Evolutionary conservation across 2,113 vertebrate species (phyloP).

Genomic region (Sisor rabdophorus): DNA sequence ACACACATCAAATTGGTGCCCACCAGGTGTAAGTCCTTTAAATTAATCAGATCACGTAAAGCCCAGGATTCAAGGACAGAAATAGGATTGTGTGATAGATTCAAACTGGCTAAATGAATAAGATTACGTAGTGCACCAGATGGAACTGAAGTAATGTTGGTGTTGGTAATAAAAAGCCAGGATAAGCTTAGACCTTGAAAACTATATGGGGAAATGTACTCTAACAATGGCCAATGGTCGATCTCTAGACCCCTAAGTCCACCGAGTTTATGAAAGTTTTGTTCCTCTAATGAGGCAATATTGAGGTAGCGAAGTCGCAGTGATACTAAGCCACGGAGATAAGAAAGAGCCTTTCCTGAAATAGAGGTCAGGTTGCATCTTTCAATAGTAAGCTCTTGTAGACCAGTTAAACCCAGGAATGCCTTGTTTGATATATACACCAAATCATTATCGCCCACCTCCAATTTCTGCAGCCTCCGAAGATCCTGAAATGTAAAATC

Average conservation of each 20-base stretch:
- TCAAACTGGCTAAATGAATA: constrained; percentile 84
- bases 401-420: constrained; percentile 82
- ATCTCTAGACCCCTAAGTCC: constrained; percentile 86
- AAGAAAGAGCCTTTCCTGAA: constrained; percentile 85
- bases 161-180: constrained; percentile 90
- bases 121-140: constrained; percentile 83
- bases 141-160: constrained; percentile 90
- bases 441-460: constrained; percentile 93
- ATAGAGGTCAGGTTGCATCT: constrained; percentile 92
- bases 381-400: constrained; percentile 88
- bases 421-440: constrained; percentile 94
- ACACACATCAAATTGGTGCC: constrained; percentile 77
- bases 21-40: constrained; percentile 92
- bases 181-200: constrained; percentile 92
- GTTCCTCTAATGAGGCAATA: constrained; percentile 82
- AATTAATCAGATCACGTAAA: constrained; percentile 83
- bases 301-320: constrained; percentile 88
- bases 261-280: constrained; percentile 83
- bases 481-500: constrained; percentile 94
- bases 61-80: constrained; percentile 84
- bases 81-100: constrained; percentile 94
- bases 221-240: constrained; percentile 88
- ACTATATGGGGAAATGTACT: constrained; percentile 83
- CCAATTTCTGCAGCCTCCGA: constrained; percentile 77
- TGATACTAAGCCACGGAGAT: constrained; percentile 81